Conservation (phyloP, 2,113 vertebrate species). For the Planiliza haematocheilus region DNA sequence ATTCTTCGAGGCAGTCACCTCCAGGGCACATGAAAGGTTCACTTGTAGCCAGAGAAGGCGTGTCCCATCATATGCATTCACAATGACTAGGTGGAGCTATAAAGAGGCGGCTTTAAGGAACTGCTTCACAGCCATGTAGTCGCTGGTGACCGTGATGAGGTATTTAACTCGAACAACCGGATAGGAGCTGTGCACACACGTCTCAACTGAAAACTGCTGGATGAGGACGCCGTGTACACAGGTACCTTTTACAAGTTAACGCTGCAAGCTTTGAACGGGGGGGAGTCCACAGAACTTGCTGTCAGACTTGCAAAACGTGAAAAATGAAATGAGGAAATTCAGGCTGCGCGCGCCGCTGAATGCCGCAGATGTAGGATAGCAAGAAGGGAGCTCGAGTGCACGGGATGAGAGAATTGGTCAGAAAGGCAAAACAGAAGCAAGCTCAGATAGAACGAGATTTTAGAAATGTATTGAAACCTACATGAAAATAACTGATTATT, state of each 20-base stretch:
- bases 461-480: no score
- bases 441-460: no score
- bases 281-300: neutral
- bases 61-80: conserved; percentile 5
- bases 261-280: neutral
- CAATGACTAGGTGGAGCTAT: neutral
- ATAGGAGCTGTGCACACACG: neutral
- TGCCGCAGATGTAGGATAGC: no score
- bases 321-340: neutral
- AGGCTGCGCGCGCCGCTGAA: neutral
- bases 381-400: no score
- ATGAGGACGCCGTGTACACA: no score
- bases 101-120: neutral
- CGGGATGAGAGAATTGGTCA: no score
- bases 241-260: neutral
- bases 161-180: neutral
- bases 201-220: neutral
- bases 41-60: neutral
- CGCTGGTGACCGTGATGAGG: neutral
- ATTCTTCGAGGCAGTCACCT: neutral
- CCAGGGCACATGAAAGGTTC: neutral
- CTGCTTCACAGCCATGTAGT: neutral
- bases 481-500: no score
- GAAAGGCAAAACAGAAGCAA: no score
- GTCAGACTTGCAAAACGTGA: no score